These are phyloP conservation scores for Vidua chalybeata DNA, from an alignment of 2,113 vertebrate species.

Conservation along the genomic window DNA sequence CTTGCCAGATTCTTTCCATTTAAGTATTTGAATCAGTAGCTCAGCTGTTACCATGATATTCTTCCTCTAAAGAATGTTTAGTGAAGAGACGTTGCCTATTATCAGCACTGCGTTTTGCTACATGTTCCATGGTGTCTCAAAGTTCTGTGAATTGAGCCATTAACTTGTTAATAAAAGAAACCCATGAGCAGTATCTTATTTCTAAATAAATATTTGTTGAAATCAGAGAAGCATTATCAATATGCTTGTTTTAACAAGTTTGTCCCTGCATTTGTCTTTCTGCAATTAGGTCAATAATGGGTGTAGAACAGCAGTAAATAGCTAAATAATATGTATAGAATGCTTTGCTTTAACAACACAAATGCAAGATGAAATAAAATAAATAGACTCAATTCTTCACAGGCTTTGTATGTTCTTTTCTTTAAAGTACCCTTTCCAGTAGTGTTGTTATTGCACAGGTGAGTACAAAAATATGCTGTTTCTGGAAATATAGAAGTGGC, in stretches of 20 bases:
- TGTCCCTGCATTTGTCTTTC: slow-evolving; percentile 54
- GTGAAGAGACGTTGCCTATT: background rate
- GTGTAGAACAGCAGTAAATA: slow-evolving; percentile 55
- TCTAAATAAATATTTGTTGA: slow-evolving; percentile 43
- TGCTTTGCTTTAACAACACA: slow-evolving; percentile 37
- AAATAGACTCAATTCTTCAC: slow-evolving; percentile 24
- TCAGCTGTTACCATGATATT: slow-evolving; percentile 1
- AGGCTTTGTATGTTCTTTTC: slow-evolving; percentile 25
- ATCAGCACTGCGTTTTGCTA: background rate
- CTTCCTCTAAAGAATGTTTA: background rate
- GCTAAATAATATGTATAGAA: slow-evolving; percentile 51
- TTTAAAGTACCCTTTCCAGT: slow-evolving; percentile 26
- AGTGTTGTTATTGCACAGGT: background rate
- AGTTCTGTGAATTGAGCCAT: slow-evolving; percentile 56
- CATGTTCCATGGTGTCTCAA: slow-evolving; percentile 4
- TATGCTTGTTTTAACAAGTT: slow-evolving; percentile 40
- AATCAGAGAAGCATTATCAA: slow-evolving; percentile 19
- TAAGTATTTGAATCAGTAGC: slow-evolving; percentile 25
- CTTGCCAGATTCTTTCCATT: background rate
- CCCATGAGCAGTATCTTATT: slow-evolving; percentile 37
- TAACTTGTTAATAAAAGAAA: slow-evolving; percentile 48
- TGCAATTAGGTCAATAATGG: slow-evolving; percentile 38
- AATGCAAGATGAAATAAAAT: slow-evolving; percentile 61
- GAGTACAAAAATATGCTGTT: background rate
- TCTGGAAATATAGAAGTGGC: background rate